A percentile compares a stretch with the other conserved stretches of the same genome.
phyloP scores from a whole-genome alignment of 2,797 vertebrate species.

The Lithobates sylvaticus region DNA sequence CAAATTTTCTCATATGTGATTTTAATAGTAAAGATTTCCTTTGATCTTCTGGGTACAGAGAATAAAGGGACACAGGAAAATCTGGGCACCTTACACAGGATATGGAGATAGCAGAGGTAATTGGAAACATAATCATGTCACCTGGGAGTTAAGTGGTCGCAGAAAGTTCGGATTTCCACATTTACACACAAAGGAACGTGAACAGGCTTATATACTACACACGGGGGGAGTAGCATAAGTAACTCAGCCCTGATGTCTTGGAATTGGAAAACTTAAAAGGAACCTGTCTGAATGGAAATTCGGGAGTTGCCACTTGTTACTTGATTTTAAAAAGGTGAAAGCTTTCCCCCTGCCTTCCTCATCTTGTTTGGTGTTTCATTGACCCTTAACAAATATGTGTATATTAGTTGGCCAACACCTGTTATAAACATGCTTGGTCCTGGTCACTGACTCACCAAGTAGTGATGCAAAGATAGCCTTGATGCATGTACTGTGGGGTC shows the following conservation, averaged over 20 bases:
- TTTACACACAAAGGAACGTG: constrained; percentile 19
- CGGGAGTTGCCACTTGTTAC: too few relatives aligned
- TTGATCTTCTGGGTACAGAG: constrained; percentile 54
- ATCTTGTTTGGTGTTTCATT: not conserved
- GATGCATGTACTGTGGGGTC: not conserved
- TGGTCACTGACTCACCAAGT: too few relatives aligned
- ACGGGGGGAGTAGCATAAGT: too few relatives aligned
- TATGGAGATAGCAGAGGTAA: constrained; percentile 54
- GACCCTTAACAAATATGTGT: too few relatives aligned
- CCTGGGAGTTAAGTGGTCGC: constrained; percentile 59
- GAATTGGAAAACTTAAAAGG: not conserved
- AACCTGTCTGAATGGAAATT: not conserved
- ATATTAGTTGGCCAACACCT: too few relatives aligned
- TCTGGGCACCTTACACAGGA: constrained; percentile 57
- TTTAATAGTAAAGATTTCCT: constrained; percentile 57
- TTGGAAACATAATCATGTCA: constrained; percentile 60
- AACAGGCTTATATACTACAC: not conserved
- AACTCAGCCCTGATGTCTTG: too few relatives aligned
- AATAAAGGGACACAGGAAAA: constrained; percentile 48
- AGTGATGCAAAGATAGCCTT: too few relatives aligned
- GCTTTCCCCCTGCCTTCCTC: not conserved
- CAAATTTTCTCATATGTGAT: constrained; percentile 62
- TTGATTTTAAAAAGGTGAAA: not conserved
- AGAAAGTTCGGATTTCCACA: constrained; percentile 46
- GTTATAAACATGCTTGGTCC: too few relatives aligned